A percentile compares a stretch with the other conserved stretches of the same genome.
Evolutionary conservation across 2,888 invertebrate species (phyloP).

Genomic region (Macaria notata): DNA sequence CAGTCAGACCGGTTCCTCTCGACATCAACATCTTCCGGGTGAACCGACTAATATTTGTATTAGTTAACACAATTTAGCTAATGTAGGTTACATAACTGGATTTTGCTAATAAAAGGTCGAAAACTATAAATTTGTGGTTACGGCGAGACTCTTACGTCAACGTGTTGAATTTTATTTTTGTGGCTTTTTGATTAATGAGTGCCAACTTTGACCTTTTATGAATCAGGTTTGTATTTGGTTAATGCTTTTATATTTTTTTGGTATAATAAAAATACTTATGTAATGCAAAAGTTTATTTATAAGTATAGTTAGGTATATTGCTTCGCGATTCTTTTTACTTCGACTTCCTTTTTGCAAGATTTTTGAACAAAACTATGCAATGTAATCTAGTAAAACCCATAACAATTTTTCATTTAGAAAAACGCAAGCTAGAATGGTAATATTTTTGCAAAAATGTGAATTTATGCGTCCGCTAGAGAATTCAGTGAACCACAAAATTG

Average conservation of each 20-base stretch:
- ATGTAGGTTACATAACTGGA: conserved; percentile 18
- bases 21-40: conserved; percentile 34
- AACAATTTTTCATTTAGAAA: too few relatives aligned
- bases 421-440: background rate
- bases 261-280: too few relatives aligned
- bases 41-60: conserved; percentile 7
- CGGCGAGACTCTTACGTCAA: conserved; percentile 1
- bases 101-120: conserved; percentile 5
- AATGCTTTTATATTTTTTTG: background rate
- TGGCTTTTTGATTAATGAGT: background rate
- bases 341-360: too few relatives aligned
- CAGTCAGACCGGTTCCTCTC: conserved; percentile 35
- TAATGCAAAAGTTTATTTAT: too few relatives aligned
- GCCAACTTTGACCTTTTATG: background rate
- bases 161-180: background rate
- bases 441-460: conserved; percentile 12
- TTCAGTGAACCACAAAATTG: conserved; percentile 19
- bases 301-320: too few relatives aligned
- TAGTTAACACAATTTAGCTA: conserved; percentile 1
- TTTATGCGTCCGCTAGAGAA: conserved; percentile 16
- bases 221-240: background rate
- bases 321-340: too few relatives aligned
- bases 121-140: conserved; percentile 5
- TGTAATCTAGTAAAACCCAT: too few relatives aligned
- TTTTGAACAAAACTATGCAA: too few relatives aligned